phyloP scores from a whole-genome alignment of 2,113 vertebrate species.

The Salminus brasiliensis region DNA sequence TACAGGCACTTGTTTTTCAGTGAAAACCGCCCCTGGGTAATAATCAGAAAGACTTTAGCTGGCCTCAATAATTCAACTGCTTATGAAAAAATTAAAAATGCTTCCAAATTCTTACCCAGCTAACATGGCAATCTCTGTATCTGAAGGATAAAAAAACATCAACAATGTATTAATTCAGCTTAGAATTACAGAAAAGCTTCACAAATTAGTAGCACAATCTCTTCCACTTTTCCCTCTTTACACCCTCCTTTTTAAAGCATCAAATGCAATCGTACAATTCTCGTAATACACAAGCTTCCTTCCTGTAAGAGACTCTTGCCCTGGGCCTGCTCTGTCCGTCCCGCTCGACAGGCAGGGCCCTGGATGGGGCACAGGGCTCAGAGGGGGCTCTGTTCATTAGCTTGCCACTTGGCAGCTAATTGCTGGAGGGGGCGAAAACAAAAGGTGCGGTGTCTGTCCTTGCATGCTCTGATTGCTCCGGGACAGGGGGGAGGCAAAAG shows the following conservation, averaged over 20 bases:
- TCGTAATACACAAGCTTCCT: background rate
- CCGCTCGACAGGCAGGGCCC: background rate
- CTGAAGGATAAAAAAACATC: too few species aligned
- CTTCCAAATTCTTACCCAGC: background rate
- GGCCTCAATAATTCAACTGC: background rate
- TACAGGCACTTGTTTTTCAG: background rate
- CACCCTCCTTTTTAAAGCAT: background rate
- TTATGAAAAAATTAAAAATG: background rate
- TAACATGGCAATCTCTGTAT: too few species aligned
- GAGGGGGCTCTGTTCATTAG: conserved; percentile 73
- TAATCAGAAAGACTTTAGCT: background rate
- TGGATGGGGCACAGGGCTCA: background rate
- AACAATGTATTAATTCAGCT: background rate
- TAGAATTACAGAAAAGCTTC: background rate
- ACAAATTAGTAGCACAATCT: background rate
- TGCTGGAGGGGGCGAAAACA: conserved; percentile 72
- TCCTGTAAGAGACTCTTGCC: conserved; percentile 23
- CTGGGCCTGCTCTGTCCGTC: background rate
- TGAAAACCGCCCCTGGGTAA: background rate
- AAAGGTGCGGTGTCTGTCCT: conserved; percentile 70
- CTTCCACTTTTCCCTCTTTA: background rate
- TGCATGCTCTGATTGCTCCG: conserved; percentile 78
- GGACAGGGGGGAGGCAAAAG: conserved; percentile 51
- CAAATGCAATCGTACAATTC: background rate
- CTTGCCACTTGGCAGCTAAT: conserved; percentile 77